These are phyloP conservation scores for Macrosoma leucophasiata DNA, from an alignment of 2,888 invertebrate species.

Conservation along the genomic window DNA sequence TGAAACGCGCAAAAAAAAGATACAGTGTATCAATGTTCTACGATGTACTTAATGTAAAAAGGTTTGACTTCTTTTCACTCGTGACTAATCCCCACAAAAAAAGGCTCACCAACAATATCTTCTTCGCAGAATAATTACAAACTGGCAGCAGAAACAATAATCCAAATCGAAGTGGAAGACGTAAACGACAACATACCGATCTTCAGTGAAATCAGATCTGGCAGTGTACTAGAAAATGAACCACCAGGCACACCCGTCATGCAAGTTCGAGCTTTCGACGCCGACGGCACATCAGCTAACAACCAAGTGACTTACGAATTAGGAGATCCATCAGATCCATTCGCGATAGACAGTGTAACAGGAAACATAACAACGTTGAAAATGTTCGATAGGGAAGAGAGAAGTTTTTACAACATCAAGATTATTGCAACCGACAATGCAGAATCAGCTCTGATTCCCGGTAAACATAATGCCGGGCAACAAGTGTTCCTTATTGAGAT, in stretches of 20 bases:
- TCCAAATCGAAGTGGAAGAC: slow-evolving; percentile 87
- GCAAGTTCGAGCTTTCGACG: slow-evolving; percentile 90
- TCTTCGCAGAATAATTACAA: slow-evolving; percentile 82
- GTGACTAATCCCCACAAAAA: too few relatives aligned
- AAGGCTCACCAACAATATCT: too few relatives aligned
- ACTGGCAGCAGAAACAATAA: slow-evolving; percentile 85
- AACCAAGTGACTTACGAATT: slow-evolving; percentile 89
- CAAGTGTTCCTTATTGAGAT: slow-evolving; percentile 93
- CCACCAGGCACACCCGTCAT: slow-evolving; percentile 88
- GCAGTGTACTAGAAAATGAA: slow-evolving; percentile 91
- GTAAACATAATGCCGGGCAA: slow-evolving; percentile 83
- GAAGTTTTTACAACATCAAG: slow-evolving; percentile 90
- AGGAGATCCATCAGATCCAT: slow-evolving; percentile 81
- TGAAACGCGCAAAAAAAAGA: slow-evolving; percentile 4
- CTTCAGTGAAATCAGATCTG: slow-evolving; percentile 87
- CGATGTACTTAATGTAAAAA: too few relatives aligned
- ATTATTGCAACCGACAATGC: slow-evolving; percentile 94
- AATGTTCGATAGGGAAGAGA: slow-evolving; percentile 90
- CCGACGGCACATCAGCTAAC: slow-evolving; percentile 88
- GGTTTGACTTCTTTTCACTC: too few relatives aligned
- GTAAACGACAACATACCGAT: slow-evolving; percentile 94
- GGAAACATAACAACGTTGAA: slow-evolving; percentile 91
- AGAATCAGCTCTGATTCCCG: slow-evolving; percentile 82
- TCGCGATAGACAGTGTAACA: slow-evolving; percentile 87
- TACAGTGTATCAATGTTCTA: too few relatives aligned